A percentile compares a stretch with the other conserved stretches of the same genome.
Conservation (phyloP, 37 sponge, comb jelly and placozoan genomes). For the Aplysina aerophoba region DNA sequence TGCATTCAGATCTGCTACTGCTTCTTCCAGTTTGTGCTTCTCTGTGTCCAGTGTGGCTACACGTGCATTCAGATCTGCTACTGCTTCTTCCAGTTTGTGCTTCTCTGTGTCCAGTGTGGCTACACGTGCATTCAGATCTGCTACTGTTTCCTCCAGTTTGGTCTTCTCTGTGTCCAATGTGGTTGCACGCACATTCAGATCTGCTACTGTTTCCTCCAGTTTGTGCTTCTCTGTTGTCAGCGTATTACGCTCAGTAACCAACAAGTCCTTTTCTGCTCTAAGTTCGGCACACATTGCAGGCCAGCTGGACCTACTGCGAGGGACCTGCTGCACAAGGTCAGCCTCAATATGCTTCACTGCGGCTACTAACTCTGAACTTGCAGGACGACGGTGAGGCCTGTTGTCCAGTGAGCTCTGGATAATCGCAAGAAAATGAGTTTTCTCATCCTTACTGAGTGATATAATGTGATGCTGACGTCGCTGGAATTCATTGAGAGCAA, state of each 20-base stretch:
- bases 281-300: too few species aligned
- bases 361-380: neutral
- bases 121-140: neutral
- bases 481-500: constrained; percentile 9
- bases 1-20: neutral
- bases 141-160: neutral
- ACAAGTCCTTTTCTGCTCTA: too few species aligned
- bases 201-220: too few species aligned
- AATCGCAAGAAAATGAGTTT: neutral
- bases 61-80: neutral
- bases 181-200: neutral
- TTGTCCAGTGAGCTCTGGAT: constrained; percentile 6
- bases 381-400: neutral
- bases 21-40: neutral
- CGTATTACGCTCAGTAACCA: too few species aligned
- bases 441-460: neutral
- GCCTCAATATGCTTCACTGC: too few species aligned
- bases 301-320: too few species aligned
- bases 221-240: too few species aligned
- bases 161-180: neutral
- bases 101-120: neutral
- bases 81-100: neutral
- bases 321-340: too few species aligned
- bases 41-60: neutral
- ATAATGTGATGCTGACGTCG: constrained; percentile 3